phyloP scores from a whole-genome alignment of 1,140 invertebrate genomes.

The Lepidurus couesii region DNA sequence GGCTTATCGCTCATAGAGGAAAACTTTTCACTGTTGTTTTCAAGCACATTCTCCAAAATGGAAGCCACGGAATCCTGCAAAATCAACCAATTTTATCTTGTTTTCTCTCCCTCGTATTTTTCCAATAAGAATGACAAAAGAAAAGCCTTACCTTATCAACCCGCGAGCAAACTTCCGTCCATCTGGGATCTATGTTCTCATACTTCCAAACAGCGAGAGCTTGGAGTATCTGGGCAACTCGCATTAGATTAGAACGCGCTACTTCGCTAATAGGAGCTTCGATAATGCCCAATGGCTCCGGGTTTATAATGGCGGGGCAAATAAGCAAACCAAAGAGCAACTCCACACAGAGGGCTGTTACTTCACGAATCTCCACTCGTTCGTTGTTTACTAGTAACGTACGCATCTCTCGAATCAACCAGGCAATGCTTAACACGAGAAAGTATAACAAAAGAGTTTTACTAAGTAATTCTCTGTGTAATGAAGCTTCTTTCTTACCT shows the following conservation, averaged over 20 bases:
- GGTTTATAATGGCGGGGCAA: slow-evolving; percentile 92
- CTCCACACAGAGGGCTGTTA: slow-evolving; percentile 78
- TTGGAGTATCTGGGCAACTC: slow-evolving; percentile 83
- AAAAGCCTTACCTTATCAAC: slow-evolving; percentile 57
- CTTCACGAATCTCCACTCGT: slow-evolving; percentile 48
- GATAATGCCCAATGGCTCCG: slow-evolving; percentile 90
- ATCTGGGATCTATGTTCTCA: slow-evolving; percentile 67
- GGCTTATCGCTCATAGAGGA: slow-evolving; percentile 50
- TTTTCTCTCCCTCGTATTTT: neutral
- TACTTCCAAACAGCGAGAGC: slow-evolving; percentile 77
- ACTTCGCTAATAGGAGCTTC: slow-evolving; percentile 88
- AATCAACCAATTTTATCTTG: neutral
- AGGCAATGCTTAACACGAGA: slow-evolving; percentile 47
- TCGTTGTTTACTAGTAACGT: slow-evolving; percentile 46
- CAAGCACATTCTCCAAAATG: slow-evolving; percentile 63
- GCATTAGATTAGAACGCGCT: slow-evolving; percentile 86
- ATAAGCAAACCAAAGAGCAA: slow-evolving; percentile 90
- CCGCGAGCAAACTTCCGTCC: slow-evolving; percentile 64
- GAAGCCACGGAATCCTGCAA: slow-evolving; percentile 54
- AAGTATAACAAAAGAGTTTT: slow-evolving; percentile 15
- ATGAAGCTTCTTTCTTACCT: slow-evolving; percentile 46
- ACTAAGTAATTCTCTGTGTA: neutral
- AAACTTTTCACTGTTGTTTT: slow-evolving; percentile 54
- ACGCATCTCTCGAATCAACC: slow-evolving; percentile 55
- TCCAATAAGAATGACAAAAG: neutral